Evolutionary conservation across 2,113 vertebrate species (phyloP).

Genomic region (Lathamus discolor): DNA sequence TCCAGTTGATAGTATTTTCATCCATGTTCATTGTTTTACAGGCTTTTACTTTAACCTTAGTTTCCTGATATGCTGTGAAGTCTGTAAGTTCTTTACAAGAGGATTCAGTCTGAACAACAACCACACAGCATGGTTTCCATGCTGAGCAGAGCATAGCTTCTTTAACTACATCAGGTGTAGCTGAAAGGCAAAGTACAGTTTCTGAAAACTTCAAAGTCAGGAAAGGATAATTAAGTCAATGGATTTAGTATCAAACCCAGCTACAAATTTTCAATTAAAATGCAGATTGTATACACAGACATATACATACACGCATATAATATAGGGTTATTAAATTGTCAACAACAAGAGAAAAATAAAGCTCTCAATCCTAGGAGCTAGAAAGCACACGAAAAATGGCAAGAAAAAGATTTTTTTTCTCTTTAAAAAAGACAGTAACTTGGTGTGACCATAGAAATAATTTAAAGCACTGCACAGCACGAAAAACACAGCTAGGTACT

Average conservation of each 20-base stretch:
- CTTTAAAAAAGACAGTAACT: not conserved
- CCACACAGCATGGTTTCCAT: not conserved
- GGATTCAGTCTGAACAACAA: not conserved
- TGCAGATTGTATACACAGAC: not conserved
- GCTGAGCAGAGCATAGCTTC: not conserved
- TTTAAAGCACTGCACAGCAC: not conserved
- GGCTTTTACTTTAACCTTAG: not conserved
- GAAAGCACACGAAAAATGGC: not conserved
- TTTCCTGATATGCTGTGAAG: not conserved
- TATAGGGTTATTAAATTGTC: not conserved
- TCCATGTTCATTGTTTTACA: not conserved
- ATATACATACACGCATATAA: not conserved
- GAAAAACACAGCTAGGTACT: not conserved
- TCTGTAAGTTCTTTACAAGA: not conserved
- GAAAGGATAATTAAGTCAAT: not conserved
- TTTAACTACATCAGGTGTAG: not conserved
- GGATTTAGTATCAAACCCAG: not conserved
- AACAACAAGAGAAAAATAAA: not conserved
- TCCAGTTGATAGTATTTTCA: not conserved
- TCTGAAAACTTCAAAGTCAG: not conserved
- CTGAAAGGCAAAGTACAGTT: not conserved
- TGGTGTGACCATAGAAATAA: not conserved
- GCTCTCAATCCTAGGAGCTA: not conserved
- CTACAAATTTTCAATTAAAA: not conserved
- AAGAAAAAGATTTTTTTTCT: not conserved